phyloP scores from a whole-genome alignment of 2,113 vertebrate genomes.

The Noctilio leporinus region DNA sequence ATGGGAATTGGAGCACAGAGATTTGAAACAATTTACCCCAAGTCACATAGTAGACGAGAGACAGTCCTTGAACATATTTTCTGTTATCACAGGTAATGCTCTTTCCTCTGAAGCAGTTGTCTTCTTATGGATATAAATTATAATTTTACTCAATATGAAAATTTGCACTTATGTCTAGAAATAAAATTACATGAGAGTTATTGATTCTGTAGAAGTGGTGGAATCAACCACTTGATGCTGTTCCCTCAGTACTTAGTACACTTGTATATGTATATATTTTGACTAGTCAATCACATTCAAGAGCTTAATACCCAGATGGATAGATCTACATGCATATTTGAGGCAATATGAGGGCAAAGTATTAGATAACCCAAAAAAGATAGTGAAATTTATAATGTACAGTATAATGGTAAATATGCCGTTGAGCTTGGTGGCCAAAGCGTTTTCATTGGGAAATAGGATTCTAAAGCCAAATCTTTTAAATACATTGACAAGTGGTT shows the following conservation, averaged over 20 bases:
- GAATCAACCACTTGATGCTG: background rate
- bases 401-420: background rate
- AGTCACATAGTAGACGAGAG: background rate
- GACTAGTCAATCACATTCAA: background rate
- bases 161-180: background rate
- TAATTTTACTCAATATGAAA: background rate
- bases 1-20: background rate
- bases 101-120: background rate
- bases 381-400: background rate
- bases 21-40: background rate
- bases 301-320: background rate
- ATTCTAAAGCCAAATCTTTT: slow-evolving; percentile 6
- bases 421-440: background rate
- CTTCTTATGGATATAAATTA: background rate
- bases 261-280: background rate
- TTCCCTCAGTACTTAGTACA: background rate
- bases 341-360: background rate
- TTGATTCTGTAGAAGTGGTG: background rate
- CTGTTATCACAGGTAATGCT: background rate
- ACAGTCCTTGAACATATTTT: background rate
- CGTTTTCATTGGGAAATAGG: background rate
- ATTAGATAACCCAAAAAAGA: background rate
- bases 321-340: background rate
- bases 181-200: background rate
- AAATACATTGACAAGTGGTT: background rate